These are phyloP conservation scores for Alaudala cheleensis DNA, from an alignment of 2,113 vertebrate species.

Conservation along the genomic window DNA sequence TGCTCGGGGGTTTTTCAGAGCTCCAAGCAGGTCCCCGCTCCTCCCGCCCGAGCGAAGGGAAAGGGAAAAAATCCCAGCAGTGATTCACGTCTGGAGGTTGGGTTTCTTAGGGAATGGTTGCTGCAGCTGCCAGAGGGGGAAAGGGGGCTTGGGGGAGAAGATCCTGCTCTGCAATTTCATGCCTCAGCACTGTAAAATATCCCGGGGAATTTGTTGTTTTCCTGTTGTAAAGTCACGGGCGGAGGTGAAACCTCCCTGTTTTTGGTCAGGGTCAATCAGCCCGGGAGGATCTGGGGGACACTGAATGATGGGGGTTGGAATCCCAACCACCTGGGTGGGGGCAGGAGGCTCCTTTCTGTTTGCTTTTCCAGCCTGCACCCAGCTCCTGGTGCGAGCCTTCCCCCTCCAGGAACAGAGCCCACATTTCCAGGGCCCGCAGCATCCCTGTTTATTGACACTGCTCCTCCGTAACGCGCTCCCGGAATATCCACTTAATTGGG, in stretches of 20 bases:
- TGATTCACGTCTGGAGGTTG: slow-evolving; percentile 26
- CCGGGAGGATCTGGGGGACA: background rate
- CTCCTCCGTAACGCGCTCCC: background rate
- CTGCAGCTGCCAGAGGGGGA: background rate
- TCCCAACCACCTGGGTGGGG: background rate
- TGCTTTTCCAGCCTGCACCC: slow-evolving; percentile 40
- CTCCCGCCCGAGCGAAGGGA: background rate
- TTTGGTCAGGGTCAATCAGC: background rate
- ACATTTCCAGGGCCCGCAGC: background rate
- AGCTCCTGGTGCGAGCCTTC: background rate
- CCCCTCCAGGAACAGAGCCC: slow-evolving; percentile 1
- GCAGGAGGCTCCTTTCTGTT: background rate
- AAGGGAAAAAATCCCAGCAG: slow-evolving; percentile 37
- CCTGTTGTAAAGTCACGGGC: background rate
- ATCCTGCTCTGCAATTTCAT: slow-evolving; percentile 23
- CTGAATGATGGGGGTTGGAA: background rate
- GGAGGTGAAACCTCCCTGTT: background rate
- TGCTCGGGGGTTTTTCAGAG: background rate
- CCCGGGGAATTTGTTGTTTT: background rate
- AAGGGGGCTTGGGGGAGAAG: slow-evolving; percentile 23
- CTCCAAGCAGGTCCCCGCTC: background rate
- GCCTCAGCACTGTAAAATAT: background rate
- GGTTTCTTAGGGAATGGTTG: slow-evolving; percentile 5
- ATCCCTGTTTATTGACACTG: slow-evolving; percentile 65
- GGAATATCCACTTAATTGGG: slow-evolving; percentile 29